Base-by-base conservation (phyloP, 2,113 vertebrate species). In the Halichoeres trimaculatus region DNA sequence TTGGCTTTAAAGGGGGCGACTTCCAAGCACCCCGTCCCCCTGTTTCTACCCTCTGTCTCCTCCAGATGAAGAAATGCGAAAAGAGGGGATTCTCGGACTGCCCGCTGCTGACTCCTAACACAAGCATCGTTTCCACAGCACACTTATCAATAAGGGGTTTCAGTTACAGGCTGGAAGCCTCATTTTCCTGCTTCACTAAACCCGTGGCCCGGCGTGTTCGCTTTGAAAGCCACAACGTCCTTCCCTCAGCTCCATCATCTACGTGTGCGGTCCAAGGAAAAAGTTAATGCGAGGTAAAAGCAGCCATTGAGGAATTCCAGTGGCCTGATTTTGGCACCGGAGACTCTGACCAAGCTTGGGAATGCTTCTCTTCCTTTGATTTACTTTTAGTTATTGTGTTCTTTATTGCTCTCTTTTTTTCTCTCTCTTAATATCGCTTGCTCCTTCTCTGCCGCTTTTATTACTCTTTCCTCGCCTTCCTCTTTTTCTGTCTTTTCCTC, bases 211-310 rank as follows among this genome's bases (percentile, higher is more conserved):
- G 10, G 56, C 43, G 40, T 77, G 80, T 81, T 89, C 30, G 48
- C 51, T 84, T 83, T 88, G 61, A 82, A 83, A 85, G 59, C 85
- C 48, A 1, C 75, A 65, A 62, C 35, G 17, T 62, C 69, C 51
- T 51, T 50, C 34, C 10, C 53, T 45, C 38, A 8, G 67, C 77
- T 53, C 64, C 51, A 57, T 83, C 74, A 48, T 87, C 86, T 64
- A 45, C 51, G 86, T 89, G 90, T 90, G 88, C 70, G 79, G 89
- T 78, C 85, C 64, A 1, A 81, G 76, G 70, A 65, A 83, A 69
- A 79, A 83, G 81, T 90, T 88, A 75, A 79, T 70, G 74, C 10
- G 65, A 86, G 80, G 80, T 77, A 74, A 81, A 79, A 84, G 70
- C 88, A 63, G 54, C 79, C 85, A 73, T 55, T 58, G 74, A 86